Base-by-base conservation (phyloP, 2,888 invertebrate species). In the Platycnemis pennipes region DNA sequence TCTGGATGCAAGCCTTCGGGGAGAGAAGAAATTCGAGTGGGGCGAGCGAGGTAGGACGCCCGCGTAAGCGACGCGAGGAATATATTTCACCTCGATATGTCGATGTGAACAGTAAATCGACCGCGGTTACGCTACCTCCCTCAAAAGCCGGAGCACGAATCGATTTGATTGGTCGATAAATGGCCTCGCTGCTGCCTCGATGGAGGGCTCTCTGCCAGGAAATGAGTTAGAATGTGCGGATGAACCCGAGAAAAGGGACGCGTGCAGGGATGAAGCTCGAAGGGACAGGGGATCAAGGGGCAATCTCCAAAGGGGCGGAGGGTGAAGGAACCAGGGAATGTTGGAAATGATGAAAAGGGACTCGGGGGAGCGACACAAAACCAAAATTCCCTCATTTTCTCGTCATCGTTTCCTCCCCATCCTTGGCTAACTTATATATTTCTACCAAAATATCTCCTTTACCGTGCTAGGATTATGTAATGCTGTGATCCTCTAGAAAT, bases 41-140 rank as follows among this genome's bases (percentile, higher is more conserved):
- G 44, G 13, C 11, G 86, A 44, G 13, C 16, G 44, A 44, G 42
- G 26, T 16, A 16, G 16, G 37, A 7, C 31, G 77, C 13, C 37
- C n/a, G 26, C 22, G 26, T 0, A 77, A 8, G 37, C 63, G 69
- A 19, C 44, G 8, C n/a, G 8, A 16, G n/a, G 63, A 91, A 56
- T 56, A 91, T 42, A 91, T 63, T 63, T 22, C 63, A 4, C 89
- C 44, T 44, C 63, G 91, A 91, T 91, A 63, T 45, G 31, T 91
- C 91, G 91, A 91, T 91, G 69, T 91, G 91, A 44, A 42, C 3
- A 42, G 56, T 37, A 91, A 91, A 63, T 56, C 69, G 53, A 91
- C 91, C 26, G 91, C n/a, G 63, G 91, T 45, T 91, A n/a, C 26
- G 56, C 56, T 11, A 13, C 37, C 31, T 13, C 37, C 16, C 31